phyloP scores from a whole-genome alignment of 1,140 invertebrate genomes.

The Armadillidium nasatum region DNA sequence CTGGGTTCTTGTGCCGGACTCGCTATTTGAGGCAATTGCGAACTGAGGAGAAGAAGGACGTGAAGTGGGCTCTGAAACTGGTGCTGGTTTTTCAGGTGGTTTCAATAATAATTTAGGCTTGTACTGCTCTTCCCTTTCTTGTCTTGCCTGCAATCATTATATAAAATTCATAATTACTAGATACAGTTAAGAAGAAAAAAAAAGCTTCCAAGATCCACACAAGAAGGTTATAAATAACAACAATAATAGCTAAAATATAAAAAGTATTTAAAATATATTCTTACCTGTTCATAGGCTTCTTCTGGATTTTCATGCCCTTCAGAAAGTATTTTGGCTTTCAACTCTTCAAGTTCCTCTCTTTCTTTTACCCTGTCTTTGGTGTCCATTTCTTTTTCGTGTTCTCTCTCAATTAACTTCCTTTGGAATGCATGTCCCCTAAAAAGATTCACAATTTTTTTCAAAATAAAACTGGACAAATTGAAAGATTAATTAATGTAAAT shows the following conservation, averaged over 20 bases:
- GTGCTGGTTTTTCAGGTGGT: slow-evolving; percentile 34
- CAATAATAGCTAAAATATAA: no score
- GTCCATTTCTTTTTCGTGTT: slow-evolving; percentile 87
- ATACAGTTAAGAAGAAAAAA: slow-evolving; percentile 47
- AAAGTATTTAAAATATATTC: slow-evolving; percentile 17
- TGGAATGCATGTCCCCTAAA: slow-evolving; percentile 77
- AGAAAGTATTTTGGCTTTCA: slow-evolving; percentile 74
- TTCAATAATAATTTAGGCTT: slow-evolving; percentile 58
- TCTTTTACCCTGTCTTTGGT: slow-evolving; percentile 82
- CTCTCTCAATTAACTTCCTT: slow-evolving; percentile 78
- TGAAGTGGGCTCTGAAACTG: slow-evolving; percentile 23
- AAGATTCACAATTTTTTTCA: slow-evolving; percentile 26
- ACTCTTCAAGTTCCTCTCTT: slow-evolving; percentile 84
- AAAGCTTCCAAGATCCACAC: neutral
- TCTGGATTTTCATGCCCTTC: slow-evolving; percentile 72
- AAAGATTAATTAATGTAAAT: no score
- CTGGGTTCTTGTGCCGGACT: neutral
- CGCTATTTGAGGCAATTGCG: neutral
- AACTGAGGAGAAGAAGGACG: slow-evolving; percentile 27
- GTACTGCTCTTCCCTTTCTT: slow-evolving; percentile 75
- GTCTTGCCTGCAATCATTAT: slow-evolving; percentile 56
- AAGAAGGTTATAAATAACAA: neutral
- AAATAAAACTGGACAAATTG: no score
- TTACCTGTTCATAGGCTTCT: slow-evolving; percentile 71
- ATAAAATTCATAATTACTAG: neutral